Base-by-base conservation (phyloP, 1,140 invertebrate genomes). In the Lordiphosa clarofinis region DNA sequence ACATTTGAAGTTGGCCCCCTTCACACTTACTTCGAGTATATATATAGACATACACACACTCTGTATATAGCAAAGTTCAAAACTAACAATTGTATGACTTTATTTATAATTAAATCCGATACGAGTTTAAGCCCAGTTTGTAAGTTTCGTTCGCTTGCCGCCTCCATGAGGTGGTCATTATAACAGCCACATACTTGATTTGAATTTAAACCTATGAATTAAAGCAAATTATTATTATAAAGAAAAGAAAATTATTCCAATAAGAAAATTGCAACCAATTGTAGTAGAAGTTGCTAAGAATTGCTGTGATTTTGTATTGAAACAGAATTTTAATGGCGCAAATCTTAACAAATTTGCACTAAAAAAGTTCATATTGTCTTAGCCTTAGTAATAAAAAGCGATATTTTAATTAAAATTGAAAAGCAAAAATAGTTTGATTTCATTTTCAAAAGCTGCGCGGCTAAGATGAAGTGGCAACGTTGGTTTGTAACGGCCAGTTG, bases 221-320 rank as follows among this genome's bases (percentile, higher is more conserved):
- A 48, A 69, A 69, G 60, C 65, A 53, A 69, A 40, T 68, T 70
- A 48, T 61, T 13, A 56, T 65, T 66, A 48, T 61, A 21, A 46
- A 42, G 49, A 38, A 40, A 49, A 28, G 37, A 47, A 35, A 48
- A 63, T 31, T 31, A 31, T 31, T 7, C 28, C 28, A 8, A 31
- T 72, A 69, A 72, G 69, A 69, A 54, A 69, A 69, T 56, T 56
- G 52, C 60, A 68, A 55, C 50, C 24, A 66, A 70, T 61, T 65
- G 66, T 69, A 46, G 53, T 56, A 57, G 38, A 50, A 37, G 59
- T 58, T 72, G 69, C 69, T 72, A 60, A 71, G 62, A 73, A 62
- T 70, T 66, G 56, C 67, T 73, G 70, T 73, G 70, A 73, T 70
- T 70, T 73, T 73, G 62, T 61, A 66, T 73, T 62, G 53, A 73